Percentiles rank a stretch among this genome's conserved stretches.
These are phyloP conservation scores for Valencia hispanica DNA, from an alignment of 2,797 vertebrate genomes.

Conservation along the genomic window DNA sequence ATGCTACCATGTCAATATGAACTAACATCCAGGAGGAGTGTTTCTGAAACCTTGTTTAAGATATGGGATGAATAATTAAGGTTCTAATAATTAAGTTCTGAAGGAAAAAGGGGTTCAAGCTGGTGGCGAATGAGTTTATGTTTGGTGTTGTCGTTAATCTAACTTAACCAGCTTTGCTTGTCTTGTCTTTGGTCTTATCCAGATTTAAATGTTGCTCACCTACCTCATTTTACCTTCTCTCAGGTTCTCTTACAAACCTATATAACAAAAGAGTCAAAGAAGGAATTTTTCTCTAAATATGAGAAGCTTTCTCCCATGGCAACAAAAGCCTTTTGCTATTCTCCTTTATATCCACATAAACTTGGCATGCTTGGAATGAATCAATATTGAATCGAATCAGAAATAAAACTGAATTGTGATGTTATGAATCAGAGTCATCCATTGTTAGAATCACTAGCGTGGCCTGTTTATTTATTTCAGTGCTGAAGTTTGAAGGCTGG, in stretches of 20 bases:
- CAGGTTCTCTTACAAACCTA: not conserved
- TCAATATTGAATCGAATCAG: slow-evolving; percentile 13
- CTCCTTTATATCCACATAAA: slow-evolving; percentile 1
- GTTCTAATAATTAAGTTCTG: too few relatives aligned
- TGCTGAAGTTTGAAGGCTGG: not conserved
- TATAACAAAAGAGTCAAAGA: not conserved
- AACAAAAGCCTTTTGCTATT: not conserved
- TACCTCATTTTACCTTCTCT: not conserved
- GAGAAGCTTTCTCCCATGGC: not conserved
- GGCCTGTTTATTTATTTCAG: not conserved
- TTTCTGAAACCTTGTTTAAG: too few relatives aligned
- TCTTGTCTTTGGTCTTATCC: not conserved
- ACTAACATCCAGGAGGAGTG: too few relatives aligned
- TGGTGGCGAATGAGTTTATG: too few relatives aligned
- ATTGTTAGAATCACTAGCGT: not conserved
- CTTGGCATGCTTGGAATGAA: slow-evolving; percentile 12
- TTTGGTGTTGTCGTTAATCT: not conserved
- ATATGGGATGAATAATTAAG: too few relatives aligned
- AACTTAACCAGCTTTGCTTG: not conserved
- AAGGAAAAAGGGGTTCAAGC: too few relatives aligned
- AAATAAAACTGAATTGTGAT: slow-evolving; percentile 9
- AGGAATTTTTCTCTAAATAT: slow-evolving; percentile 3
- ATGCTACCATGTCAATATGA: too few relatives aligned
- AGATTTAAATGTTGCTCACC: not conserved
- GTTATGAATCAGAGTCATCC: slow-evolving; percentile 8